phyloP scores from a whole-genome alignment of 2,797 vertebrate genomes.

The Tadarida brasiliensis region DNA sequence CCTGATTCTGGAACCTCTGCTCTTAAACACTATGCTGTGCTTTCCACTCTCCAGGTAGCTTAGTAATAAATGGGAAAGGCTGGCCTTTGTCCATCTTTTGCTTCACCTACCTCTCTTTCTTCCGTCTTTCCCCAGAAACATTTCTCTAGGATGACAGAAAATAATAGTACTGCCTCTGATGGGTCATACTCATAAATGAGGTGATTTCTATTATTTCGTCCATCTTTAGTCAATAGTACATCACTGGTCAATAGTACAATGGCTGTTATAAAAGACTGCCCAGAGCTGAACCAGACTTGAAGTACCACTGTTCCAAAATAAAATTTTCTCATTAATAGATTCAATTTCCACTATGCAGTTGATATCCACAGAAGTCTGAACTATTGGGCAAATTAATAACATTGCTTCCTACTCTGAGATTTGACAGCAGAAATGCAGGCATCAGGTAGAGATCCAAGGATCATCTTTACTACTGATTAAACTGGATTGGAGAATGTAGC shows the following conservation, averaged over 20 bases:
- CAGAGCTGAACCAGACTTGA: neutral
- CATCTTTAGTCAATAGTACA: neutral
- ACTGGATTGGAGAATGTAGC: neutral
- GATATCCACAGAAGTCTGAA: neutral
- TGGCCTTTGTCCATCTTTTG: neutral
- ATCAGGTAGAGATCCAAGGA: neutral
- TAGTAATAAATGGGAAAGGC: neutral
- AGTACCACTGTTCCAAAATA: neutral
- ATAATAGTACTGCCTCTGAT: neutral
- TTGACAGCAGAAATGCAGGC: neutral
- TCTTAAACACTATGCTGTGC: neutral
- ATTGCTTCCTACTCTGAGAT: constrained; percentile 21
- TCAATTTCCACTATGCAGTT: neutral
- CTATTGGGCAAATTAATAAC: neutral
- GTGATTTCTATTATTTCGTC: constrained; percentile 7
- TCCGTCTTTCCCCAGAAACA: neutral
- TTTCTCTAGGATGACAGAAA: neutral
- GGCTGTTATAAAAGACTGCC: neutral
- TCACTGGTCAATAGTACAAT: neutral
- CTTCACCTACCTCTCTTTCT: neutral
- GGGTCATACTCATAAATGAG: neutral
- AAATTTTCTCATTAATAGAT: neutral
- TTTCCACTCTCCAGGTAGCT: neutral
- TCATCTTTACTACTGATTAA: neutral
- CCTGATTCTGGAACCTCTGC: neutral